Evolutionary conservation across 2,113 vertebrate species (phyloP).

Genomic region (Okapia johnstoni): DNA sequence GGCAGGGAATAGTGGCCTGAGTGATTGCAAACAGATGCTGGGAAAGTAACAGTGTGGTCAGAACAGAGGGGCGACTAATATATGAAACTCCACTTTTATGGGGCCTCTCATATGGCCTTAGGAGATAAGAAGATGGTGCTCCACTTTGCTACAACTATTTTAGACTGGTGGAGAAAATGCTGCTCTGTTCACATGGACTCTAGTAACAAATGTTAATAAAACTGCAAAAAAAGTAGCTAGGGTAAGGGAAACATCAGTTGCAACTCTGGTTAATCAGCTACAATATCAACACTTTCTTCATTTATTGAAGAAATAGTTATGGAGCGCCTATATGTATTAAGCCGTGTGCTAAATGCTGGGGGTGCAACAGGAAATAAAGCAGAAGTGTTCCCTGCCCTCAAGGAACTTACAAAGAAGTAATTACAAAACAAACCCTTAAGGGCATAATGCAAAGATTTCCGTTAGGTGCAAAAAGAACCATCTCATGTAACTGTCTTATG

Average conservation of each 20-base stretch:
- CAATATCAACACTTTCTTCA: neutral
- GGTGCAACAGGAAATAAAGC: neutral
- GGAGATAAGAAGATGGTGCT: neutral
- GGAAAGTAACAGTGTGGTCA: neutral
- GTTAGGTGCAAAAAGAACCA: neutral
- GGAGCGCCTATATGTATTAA: neutral
- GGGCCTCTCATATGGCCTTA: neutral
- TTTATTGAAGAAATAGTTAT: neutral
- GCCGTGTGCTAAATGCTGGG: neutral
- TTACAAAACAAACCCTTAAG: neutral
- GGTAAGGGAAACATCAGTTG: neutral
- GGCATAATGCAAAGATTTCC: neutral
- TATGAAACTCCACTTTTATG: neutral
- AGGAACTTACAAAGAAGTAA: neutral
- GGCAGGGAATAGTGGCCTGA: neutral
- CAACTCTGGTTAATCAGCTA: neutral
- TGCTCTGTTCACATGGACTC: neutral
- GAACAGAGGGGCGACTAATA: neutral
- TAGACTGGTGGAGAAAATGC: neutral
- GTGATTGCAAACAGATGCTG: constrained; percentile 50
- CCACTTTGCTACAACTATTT: neutral
- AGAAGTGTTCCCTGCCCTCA: neutral
- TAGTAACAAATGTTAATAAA: neutral
- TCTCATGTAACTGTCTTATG: neutral
- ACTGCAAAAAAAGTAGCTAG: neutral